These are phyloP conservation scores for Columba livia DNA, from an alignment of 2,113 vertebrate species.

Conservation along the genomic window DNA sequence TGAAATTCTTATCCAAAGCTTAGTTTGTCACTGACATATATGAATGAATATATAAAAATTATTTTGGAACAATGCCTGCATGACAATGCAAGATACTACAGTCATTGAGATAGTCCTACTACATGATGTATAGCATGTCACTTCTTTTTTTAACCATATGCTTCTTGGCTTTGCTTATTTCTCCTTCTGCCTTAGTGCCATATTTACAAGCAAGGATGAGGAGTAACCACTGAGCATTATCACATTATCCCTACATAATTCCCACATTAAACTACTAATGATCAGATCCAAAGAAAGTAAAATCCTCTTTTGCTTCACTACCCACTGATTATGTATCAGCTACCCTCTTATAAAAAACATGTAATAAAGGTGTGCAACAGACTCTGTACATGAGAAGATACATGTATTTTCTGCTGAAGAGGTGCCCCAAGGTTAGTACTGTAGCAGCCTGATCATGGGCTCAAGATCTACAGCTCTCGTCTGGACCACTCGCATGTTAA, in stretches of 20 bases:
- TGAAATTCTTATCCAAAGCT: not conserved
- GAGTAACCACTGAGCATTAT: not conserved
- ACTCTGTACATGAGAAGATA: not conserved
- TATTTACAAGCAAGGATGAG: not conserved
- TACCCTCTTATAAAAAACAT: not conserved
- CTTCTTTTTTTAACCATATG: not conserved
- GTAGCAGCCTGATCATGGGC: not conserved
- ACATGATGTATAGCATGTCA: not conserved
- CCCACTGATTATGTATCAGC: not conserved
- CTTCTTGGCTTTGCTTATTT: not conserved
- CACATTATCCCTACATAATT: not conserved
- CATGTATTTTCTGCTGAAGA: not conserved
- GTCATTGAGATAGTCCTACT: not conserved
- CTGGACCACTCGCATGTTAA: fast-evolving
- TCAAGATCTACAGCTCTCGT: not conserved
- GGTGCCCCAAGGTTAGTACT: not conserved
- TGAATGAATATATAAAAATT: not conserved
- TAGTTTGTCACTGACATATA: not conserved
- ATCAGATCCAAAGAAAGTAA: not conserved
- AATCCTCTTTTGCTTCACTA: not conserved
- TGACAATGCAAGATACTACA: not conserved
- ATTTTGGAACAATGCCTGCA: not conserved
- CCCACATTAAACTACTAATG: not conserved
- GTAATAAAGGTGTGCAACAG: not conserved
- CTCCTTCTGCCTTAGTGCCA: not conserved